A percentile compares a stretch with the other conserved stretches of the same genome.
phyloP scores from a whole-genome alignment of 2,113 vertebrate genomes.

The Triplophysa siluroides region DNA sequence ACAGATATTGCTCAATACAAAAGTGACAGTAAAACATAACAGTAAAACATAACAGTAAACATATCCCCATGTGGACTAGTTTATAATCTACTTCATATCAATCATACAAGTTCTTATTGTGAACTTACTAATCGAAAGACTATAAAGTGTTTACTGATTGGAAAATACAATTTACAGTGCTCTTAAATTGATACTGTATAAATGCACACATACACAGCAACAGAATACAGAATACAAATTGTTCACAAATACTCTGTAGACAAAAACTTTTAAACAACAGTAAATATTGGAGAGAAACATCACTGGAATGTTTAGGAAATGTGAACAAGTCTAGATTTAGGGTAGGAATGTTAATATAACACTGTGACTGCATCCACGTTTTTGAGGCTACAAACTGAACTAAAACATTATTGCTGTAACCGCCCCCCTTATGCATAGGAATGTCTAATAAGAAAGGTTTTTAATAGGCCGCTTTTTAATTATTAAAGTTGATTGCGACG shows the following conservation, averaged over 20 bases:
- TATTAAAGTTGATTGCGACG: too few species aligned
- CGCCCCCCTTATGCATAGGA: not conserved
- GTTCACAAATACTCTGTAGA: not conserved
- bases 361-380: not conserved
- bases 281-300: not conserved
- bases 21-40: not conserved
- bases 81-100: not conserved
- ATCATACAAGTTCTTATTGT: not conserved
- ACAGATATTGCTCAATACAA: constrained; percentile 1
- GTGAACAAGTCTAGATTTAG: not conserved
- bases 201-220: not conserved
- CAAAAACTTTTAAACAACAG: not conserved
- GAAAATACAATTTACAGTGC: not conserved
- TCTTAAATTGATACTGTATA: not conserved
- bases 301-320: constrained; percentile 24
- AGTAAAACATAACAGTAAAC: not conserved
- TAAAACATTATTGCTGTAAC: not conserved
- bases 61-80: not conserved
- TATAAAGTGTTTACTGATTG: not conserved
- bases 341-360: not conserved
- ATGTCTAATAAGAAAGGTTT: not conserved
- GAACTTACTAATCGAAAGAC: not conserved
- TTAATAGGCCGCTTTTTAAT: too few species aligned
- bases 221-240: not conserved
- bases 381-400: not conserved